Conservation (phyloP, 1,140 invertebrate genomes). For the Oreohelix idahoensis region DNA sequence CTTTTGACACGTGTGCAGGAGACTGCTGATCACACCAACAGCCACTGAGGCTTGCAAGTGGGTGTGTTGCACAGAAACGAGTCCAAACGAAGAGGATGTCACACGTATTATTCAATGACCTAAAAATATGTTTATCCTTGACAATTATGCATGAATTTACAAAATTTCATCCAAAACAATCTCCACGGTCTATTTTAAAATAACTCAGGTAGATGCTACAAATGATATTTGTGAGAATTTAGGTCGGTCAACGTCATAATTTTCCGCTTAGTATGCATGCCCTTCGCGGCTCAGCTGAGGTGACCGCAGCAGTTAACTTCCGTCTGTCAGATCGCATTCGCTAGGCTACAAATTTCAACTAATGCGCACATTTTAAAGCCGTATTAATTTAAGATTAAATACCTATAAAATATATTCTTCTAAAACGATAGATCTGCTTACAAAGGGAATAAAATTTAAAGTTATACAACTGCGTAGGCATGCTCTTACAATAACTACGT, state of each 20-base stretch:
- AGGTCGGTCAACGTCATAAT: constrained; percentile 71
- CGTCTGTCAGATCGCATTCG: constrained; percentile 23
- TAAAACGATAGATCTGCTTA: not conserved
- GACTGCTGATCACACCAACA: constrained; percentile 32
- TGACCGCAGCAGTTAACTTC: constrained; percentile 44
- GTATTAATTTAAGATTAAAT: not conserved
- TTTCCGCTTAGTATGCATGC: constrained; percentile 48
- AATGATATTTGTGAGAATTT: constrained; percentile 51
- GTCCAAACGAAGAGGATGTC: constrained; percentile 44
- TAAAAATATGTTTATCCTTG: constrained; percentile 37
- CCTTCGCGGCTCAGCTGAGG: constrained; percentile 52
- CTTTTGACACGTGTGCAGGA: constrained; percentile 48
- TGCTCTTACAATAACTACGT: constrained; percentile 26
- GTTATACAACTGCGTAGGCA: constrained; percentile 7
- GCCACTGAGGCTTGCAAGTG: constrained; percentile 32
- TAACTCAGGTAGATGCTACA: not conserved
- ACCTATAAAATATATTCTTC: not conserved
- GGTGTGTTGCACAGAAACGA: constrained; percentile 41
- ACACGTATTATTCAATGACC: constrained; percentile 47
- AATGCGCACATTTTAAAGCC: not conserved
- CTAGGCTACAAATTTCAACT: not conserved
- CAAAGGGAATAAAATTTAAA: not conserved
- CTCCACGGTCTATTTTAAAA: not conserved
- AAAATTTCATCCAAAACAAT: constrained; percentile 13
- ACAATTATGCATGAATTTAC: constrained; percentile 32